Evolutionary conservation across 2,888 invertebrate species (phyloP).

Genomic region (Oxytorus armatus): DNA sequence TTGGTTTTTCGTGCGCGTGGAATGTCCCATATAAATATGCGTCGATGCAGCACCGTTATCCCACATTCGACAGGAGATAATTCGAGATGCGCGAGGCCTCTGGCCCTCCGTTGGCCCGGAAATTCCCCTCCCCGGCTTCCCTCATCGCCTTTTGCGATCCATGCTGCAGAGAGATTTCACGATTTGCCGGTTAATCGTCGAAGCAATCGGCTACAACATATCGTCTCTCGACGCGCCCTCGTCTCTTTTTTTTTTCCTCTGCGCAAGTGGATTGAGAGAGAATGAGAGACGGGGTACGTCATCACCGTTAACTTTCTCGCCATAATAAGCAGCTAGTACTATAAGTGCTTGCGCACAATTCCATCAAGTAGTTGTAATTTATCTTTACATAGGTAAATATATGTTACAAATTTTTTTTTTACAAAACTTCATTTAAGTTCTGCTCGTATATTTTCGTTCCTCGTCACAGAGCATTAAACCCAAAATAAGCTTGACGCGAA

Average conservation of each 20-base stretch:
- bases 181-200: constrained; percentile 46
- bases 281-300: constrained; percentile 17
- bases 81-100: constrained; percentile 62
- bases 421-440: background rate
- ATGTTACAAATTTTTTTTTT: background rate
- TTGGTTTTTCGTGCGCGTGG: background rate
- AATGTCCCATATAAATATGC: constrained; percentile 26
- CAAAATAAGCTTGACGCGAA: no score
- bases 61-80: constrained; percentile 73
- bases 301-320: constrained; percentile 66
- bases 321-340: constrained; percentile 50
- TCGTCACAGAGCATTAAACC: no score
- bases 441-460: no score
- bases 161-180: constrained; percentile 20
- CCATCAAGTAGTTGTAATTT: constrained; percentile 7
- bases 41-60: constrained; percentile 71
- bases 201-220: constrained; percentile 39
- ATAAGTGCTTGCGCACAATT: constrained; percentile 34
- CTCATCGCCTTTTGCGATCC: background rate
- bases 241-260: constrained; percentile 31
- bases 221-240: constrained; percentile 30
- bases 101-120: constrained; percentile 45
- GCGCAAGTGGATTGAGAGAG: constrained; percentile 10
- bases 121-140: constrained; percentile 16
- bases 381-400: background rate